Evolutionary conservation across 2,113 vertebrate species (phyloP), one percentile per base, ranked within the genome.

Genomic region (Gallinago undulata): DNA sequence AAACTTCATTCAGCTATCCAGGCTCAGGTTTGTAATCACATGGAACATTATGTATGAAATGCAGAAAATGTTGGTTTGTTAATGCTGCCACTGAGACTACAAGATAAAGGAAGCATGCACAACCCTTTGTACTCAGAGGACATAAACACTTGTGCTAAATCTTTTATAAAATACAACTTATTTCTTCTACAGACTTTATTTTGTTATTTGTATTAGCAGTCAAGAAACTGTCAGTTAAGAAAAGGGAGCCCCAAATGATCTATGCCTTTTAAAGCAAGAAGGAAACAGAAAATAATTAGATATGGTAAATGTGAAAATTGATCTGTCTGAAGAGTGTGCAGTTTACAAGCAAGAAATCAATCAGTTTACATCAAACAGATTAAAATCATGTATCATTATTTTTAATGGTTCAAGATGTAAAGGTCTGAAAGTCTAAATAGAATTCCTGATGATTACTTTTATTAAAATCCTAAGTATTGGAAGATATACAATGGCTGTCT

Each of bases 381-480:
- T 98, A 98, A 97, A 98, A 97, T 93, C 17, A 66, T 97, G 91
- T 93, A 87, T 97, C 97, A 97, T 96, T 97, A 96, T 97, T 98
- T 97, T 96, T 97, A 97, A 97, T 97, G 93, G 85, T 80, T 97
- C 74, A 89, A 78, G 74, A 92, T 95, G 30, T 92, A 96, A 97
- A 97, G 75, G 53, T 91, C 84, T 97, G 91, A 96, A 97, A 97
- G 60, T 90, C 94, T 97, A 97, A 96, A 95, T 73, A 97, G 96
- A 97, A 96, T 96, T 97, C 68, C 53, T 90, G 90, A 87, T 94
- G 70, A 93, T 96, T 74, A 81, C 56, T 94, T 97, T 96, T 95
- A 97, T 95, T 98, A 97, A 96, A 96, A 95, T 88, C 48, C 77
- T 67, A 67, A 94, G 64, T 84, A 97, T 85, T 92, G 78, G 85